Evolutionary conservation across 1,140 invertebrate genomes (phyloP).

Genomic region (Neodiprion virginianus): DNA sequence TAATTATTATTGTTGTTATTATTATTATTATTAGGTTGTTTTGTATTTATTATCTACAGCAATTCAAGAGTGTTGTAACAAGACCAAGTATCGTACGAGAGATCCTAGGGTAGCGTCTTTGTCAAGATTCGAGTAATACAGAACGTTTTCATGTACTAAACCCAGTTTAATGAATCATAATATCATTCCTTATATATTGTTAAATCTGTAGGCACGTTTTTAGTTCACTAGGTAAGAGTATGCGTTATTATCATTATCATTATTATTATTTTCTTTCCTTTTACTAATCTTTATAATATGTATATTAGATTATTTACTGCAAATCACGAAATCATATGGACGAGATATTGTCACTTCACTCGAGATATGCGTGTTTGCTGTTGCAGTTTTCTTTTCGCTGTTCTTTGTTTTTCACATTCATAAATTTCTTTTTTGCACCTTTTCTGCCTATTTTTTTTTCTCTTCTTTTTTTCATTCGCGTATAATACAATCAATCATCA

Average conservation of each 20-base stretch:
- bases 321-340: slow-evolving; percentile 3
- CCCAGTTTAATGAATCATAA: neutral
- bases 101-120: neutral
- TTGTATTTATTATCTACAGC: neutral
- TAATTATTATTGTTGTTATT: neutral
- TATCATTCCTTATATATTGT: neutral
- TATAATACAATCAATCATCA: neutral
- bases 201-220: neutral
- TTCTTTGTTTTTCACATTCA: too few relatives aligned
- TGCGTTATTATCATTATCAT: neutral
- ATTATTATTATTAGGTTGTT: neutral
- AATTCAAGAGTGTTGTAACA: neutral
- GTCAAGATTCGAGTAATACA: neutral
- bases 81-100: neutral
- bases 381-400: neutral
- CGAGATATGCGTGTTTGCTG: neutral
- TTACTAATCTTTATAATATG: neutral
- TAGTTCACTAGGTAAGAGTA: neutral
- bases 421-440: too few relatives aligned
- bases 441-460: too few relatives aligned
- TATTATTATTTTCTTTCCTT: neutral
- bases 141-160: neutral
- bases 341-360: slow-evolving; percentile 14
- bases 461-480: neutral
- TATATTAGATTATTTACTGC: neutral